phyloP scores from a whole-genome alignment of 2,888 invertebrate genomes.

The Orthosia gracilis region DNA sequence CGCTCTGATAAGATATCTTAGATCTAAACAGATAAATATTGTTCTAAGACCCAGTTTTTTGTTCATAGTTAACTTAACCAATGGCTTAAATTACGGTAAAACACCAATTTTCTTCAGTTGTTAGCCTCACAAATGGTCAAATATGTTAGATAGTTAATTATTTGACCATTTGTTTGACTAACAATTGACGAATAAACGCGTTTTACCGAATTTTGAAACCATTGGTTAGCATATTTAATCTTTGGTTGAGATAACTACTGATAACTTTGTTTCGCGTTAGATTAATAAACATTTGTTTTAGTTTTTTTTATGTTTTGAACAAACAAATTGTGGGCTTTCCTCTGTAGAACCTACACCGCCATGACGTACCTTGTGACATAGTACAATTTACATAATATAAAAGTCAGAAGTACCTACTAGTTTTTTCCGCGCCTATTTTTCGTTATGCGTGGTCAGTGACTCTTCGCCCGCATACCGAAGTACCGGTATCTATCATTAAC shows the following conservation, averaged over 20 bases:
- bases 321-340: background rate
- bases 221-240: too few relatives aligned
- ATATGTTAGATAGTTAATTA: too few relatives aligned
- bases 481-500: slow-evolving; percentile 46
- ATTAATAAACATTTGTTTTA: background rate
- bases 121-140: too few relatives aligned
- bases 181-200: too few relatives aligned
- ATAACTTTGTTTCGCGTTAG: background rate
- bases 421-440: slow-evolving; percentile 22
- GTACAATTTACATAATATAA: slow-evolving; percentile 36
- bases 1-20: background rate
- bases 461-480: slow-evolving; percentile 25
- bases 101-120: too few relatives aligned
- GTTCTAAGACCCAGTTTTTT: background rate
- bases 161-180: too few relatives aligned
- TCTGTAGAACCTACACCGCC: background rate
- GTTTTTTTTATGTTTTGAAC: background rate
- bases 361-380: background rate
- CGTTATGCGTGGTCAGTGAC: slow-evolving; percentile 34
- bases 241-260: too few relatives aligned
- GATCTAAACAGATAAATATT: background rate
- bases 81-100: too few relatives aligned
- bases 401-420: slow-evolving; percentile 22
- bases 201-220: too few relatives aligned
- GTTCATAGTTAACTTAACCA: too few relatives aligned